Evolutionary conservation across 2,888 invertebrate species (phyloP), one percentile per base, ranked within the genome.

Genomic region (Euphydryas editha): DNA sequence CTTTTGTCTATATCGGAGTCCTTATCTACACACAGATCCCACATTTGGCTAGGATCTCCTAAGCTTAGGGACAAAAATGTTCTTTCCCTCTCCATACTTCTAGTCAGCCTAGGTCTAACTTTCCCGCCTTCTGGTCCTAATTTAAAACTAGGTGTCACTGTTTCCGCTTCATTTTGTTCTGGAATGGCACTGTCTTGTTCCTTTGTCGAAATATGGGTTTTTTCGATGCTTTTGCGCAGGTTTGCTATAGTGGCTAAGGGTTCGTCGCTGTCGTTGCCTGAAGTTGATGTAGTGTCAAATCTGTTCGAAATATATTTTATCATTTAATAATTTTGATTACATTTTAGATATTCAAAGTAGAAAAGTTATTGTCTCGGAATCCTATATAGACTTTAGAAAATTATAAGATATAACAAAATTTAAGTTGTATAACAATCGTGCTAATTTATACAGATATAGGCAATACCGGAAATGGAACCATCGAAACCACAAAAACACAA

Each of bases 221-320:
- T 90, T 67, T 92, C 92, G 64, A 92, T 92, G 78, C 92, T 90
- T 65, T 81, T 86, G 62, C 92, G 86, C 59, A 92, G 76, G 72
- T 88, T 84, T 1, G 90, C 88, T 67, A 91, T 88, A 18, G 86
- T 85, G 1, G 90, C 84, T 2, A 87, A 73, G 60, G 88, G 88
- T 44, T 96, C 94, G 83, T 96, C 96, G 76, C 95, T 96, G 77
- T 96, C 96, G 72, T 94, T 94, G 76, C 94, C 95, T 54, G 94
- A 94, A 0, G 94, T 94, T 1, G 94, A 94, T 21, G 94, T 94
- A 51, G 94, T 94, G 78, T 94, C 94, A 72, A 93, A 94, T 77
- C 93, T 93, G 77, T 15, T 60, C 18, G 18, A 59, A 54, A 51
- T 17, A 36, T 2, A 8, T 8, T 13, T 21, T 17, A 44, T 7